These are phyloP conservation scores for Drosophila bocqueti DNA, from an alignment of 1,140 invertebrate genomes.

Conservation along the genomic window DNA sequence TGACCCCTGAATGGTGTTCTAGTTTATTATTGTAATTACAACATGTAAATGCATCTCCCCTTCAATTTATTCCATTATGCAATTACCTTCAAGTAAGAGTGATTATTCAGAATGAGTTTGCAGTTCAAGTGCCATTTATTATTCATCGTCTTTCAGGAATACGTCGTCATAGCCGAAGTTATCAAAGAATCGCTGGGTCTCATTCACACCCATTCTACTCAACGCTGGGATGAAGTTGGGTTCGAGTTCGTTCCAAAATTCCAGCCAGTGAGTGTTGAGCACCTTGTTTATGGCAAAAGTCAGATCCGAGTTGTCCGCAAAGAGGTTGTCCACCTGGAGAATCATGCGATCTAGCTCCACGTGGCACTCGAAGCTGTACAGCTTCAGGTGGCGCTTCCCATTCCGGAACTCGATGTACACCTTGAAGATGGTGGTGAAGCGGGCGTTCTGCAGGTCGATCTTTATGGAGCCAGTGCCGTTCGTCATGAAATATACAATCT, in stretches of 20 bases:
- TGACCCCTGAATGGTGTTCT: conserved; percentile 3
- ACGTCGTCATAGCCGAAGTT: conserved; percentile 44
- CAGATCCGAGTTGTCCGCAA: conserved; percentile 41
- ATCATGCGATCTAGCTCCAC: conserved; percentile 46
- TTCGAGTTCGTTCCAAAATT: conserved; percentile 56
- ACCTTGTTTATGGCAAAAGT: conserved; percentile 35
- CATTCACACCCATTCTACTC: not conserved
- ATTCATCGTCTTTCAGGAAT: conserved; percentile 28
- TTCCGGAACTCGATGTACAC: conserved; percentile 36
- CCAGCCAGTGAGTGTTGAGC: conserved; percentile 49
- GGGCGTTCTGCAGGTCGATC: conserved; percentile 42
- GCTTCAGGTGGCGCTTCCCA: conserved; percentile 41
- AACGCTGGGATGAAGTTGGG: conserved; percentile 21
- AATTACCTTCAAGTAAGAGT: not conserved
- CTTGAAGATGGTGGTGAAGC: conserved; percentile 23
- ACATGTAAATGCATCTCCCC: not conserved
- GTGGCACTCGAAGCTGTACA: conserved; percentile 20
- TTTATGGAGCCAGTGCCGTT: conserved; percentile 16
- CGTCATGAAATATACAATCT: conserved; percentile 1
- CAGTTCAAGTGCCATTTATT: not conserved
- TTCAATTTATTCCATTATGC: not conserved
- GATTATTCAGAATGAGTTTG: not conserved
- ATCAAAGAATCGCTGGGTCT: not conserved
- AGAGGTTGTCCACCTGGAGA: conserved; percentile 38
- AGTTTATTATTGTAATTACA: not conserved